phyloP scores from a whole-genome alignment of 2,888 invertebrate species.

The Epicampocera succincta region DNA sequence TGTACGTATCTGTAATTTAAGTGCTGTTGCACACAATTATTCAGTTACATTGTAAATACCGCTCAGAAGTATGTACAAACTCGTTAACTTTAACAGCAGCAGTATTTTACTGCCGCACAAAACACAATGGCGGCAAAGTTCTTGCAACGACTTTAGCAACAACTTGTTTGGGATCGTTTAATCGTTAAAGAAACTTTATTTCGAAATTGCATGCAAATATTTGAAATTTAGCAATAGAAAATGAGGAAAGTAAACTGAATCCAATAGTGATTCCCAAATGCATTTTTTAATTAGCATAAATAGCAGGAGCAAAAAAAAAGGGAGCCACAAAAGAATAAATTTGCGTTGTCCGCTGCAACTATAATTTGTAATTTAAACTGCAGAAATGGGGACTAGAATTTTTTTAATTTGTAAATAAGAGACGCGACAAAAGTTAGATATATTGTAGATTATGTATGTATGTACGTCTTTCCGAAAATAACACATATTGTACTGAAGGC shows the following conservation, averaged over 20 bases:
- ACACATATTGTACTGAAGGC: too few species aligned
- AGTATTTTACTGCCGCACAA: not conserved
- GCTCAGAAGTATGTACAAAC: constrained; percentile 29
- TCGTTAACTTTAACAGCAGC: not conserved
- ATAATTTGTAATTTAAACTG: too few species aligned
- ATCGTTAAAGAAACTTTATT: constrained; percentile 42
- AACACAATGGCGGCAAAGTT: not conserved
- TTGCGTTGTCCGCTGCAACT: too few species aligned
- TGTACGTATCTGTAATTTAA: constrained; percentile 31
- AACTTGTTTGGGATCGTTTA: constrained; percentile 26
- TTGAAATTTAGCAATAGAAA: not conserved
- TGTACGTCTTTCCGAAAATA: too few species aligned
- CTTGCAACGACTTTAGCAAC: not conserved
- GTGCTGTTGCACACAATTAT: constrained; percentile 1
- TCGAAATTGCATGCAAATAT: constrained; percentile 57
- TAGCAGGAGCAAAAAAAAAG: not conserved
- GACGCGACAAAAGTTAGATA: too few species aligned
- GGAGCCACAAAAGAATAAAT: too few species aligned
- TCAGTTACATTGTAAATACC: constrained; percentile 12
- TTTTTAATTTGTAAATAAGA: too few species aligned
- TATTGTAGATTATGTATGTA: too few species aligned
- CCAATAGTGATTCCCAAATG: constrained; percentile 5
- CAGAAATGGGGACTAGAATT: too few species aligned
- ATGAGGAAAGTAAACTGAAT: not conserved
- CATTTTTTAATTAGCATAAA: too few species aligned